These are phyloP conservation scores for Alloplasta piceator DNA, from an alignment of 2,888 invertebrate genomes.

Conservation along the genomic window DNA sequence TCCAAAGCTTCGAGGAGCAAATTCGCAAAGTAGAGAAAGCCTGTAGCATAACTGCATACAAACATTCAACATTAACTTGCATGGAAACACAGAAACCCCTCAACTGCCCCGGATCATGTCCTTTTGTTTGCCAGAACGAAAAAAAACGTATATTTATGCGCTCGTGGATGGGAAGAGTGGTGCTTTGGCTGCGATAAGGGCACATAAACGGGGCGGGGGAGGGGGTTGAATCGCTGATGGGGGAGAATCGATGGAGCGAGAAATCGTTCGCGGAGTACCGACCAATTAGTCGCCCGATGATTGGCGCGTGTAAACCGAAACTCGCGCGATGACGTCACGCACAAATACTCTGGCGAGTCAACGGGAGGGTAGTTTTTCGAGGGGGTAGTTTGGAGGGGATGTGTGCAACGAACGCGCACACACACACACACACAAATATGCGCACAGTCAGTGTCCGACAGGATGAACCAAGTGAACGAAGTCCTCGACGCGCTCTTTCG, in stretches of 20 bases:
- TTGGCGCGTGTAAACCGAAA: constrained; percentile 81
- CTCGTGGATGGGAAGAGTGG: constrained; percentile 21
- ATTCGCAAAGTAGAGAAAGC: background rate
- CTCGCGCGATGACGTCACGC: constrained; percentile 77
- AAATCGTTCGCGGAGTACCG: constrained; percentile 78
- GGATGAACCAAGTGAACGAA: constrained; percentile 20
- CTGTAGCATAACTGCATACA: too few relatives aligned
- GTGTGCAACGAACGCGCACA: background rate
- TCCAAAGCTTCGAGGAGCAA: background rate
- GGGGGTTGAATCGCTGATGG: constrained; percentile 9
- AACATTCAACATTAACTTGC: too few relatives aligned
- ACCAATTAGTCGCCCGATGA: constrained; percentile 82
- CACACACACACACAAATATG: background rate
- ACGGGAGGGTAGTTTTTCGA: constrained; percentile 30
- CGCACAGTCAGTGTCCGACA: background rate
- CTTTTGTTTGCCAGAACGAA: background rate
- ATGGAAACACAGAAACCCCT: too few relatives aligned
- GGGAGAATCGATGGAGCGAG: constrained; percentile 72
- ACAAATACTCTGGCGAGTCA: constrained; percentile 13
- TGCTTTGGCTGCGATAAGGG: constrained; percentile 16
- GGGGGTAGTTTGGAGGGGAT: constrained; percentile 31
- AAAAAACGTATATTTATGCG: constrained; percentile 15
- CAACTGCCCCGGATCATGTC: too few relatives aligned
- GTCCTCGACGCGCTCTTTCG: background rate
- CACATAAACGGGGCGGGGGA: background rate